Base-by-base conservation (phyloP, 1,140 invertebrate species). In the Euwallacea similis region DNA sequence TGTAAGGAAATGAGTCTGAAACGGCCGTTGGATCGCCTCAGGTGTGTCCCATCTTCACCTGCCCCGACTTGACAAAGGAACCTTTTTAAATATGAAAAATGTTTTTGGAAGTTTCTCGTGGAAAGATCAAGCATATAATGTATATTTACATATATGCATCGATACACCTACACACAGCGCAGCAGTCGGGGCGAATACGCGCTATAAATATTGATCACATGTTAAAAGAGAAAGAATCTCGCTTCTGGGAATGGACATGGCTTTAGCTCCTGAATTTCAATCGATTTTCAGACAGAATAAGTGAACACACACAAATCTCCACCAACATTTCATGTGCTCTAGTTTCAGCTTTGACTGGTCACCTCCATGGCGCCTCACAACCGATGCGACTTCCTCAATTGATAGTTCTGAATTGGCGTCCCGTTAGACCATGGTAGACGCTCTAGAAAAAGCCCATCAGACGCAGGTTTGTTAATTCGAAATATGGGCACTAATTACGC, bases 1-100 rank as follows among this genome's bases (percentile, higher is more conserved):
- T 75, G 74, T 75, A 73, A 75, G 74, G 74, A 75, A 75, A 75
- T 75, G 72, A 73, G 53, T 71, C 69, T 71, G 21, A 62, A 71
- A 71, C 74, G 69, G 69, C 69, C 74, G 66, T 68, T 73, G 53
- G 46, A 74, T 69, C 68, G 69, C 60, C 72, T 75, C 74, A 75
- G 74, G 74, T 75, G 74, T 74, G 74, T 74, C 72, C 63, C 70
- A 61, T 69, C 72, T 73, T 66, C 68, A 70, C 68, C 69, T 71
- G 69, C 58, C 69, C 21, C 43, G 16, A 42, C 43, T 66, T 11
- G 58, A 69, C 47, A 69, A 69, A 62, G 60, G 54, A 69, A 55
- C 67, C 21, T 33, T 33, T 33, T 33, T 1, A 33, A 33, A 33
- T 33, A 33, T 33, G 21, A 33, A 33, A 33, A 33, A 33, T 33